Base-by-base conservation (phyloP, 2,797 vertebrate genomes). In the Bovichtus variegatus region DNA sequence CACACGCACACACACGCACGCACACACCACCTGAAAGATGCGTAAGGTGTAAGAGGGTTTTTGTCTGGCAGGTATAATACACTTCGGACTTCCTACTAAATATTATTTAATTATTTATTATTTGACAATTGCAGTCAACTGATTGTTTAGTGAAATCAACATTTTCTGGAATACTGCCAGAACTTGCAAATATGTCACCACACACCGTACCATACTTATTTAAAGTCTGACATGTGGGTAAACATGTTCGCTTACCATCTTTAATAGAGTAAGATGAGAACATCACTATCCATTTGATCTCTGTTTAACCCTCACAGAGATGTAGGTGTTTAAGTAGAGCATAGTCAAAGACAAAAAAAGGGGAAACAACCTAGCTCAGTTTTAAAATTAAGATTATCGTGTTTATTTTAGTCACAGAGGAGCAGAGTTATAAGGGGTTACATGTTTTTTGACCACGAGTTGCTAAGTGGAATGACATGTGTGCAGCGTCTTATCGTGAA, bases 31-130 rank as follows among this genome's bases (percentile, higher is more conserved):
- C 60, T 54, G 54, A 38, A 18, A 71, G 50, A 61, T 76, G 59
- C 53, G 38, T 19, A 34, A 27, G 34, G 18, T 58, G 21, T 31
- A 13, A 41, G 19, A 47, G 19, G 1, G 4, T 43, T 55, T 47
- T 40, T 44, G 47, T 57, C 18, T 55, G 41, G 36, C 59, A 88
- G 67, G 54, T 76, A 29, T 25, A n/a, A n/a, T n/a, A 34, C 19
- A 31, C 9, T 36, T 16, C 31, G 19, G 18, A 72, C 47, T 53
- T 72, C 29, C 50, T 58, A 75, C 61, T 73, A 62, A 73, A 80
- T 76, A 74, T 61, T n/a, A n/a, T n/a, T n/a, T n/a, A n/a, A n/a
- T n/a, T n/a, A n/a, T n/a, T n/a, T n/a, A n/a, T n/a, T n/a, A n/a
- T n/a, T n/a, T n/a, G n/a, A n/a, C n/a, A n/a, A n/a, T n/a, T n/a